Evolutionary conservation across 1,140 invertebrate genomes (phyloP), one percentile per base, ranked within the genome.

Genomic region (Trichonephila clavata): DNA sequence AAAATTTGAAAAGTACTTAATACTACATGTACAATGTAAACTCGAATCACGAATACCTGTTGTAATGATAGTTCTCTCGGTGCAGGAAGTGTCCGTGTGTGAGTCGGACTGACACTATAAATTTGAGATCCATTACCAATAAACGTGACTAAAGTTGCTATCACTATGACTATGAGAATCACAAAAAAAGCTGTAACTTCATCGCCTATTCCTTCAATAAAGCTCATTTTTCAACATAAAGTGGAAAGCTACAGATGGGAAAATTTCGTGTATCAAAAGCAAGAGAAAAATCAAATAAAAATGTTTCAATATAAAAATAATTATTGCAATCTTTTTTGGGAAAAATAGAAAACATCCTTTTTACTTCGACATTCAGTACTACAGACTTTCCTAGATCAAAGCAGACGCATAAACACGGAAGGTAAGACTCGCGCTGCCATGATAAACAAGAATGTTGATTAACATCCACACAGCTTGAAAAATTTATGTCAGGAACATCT

Each of bases 121-220:
- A 88, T 18, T 21, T 39, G 68, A 39, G 71, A 24, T 27, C n/a
- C 63, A 59, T 59, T 86, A 50, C 63, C 50, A 80, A 91, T 59
- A 80, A 94, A 80, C 6, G 81, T 86, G 6, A 97, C 93, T 57
- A 87, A 60, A n/a, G 68, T 81, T 2, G 97, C 95, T 18, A 97
- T 95, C 32, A 97, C 95, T 91, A 98, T 95, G 57, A 97, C 95
- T 21, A 95, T 24, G 16, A 95, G 21, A 32, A 95, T 39, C 39
- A 97, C 96, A 94, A 97, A 97, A 95, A 98, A 97, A 94, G 98
- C 96, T 32, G 97, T 97, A 43, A 98, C 97, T 96, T 98, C 98
- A 96, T 98, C 97, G n/a, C 97, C 97, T 50, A 98, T 96, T 60
- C 97, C 98, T 95, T 98, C 97, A 86, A 98, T 95, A 18, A 96